Percentiles rank a stretch among this genome's conserved stretches.
Evolutionary conservation across 2,797 vertebrate species (phyloP).

Genomic region (Myripristis murdjan): DNA sequence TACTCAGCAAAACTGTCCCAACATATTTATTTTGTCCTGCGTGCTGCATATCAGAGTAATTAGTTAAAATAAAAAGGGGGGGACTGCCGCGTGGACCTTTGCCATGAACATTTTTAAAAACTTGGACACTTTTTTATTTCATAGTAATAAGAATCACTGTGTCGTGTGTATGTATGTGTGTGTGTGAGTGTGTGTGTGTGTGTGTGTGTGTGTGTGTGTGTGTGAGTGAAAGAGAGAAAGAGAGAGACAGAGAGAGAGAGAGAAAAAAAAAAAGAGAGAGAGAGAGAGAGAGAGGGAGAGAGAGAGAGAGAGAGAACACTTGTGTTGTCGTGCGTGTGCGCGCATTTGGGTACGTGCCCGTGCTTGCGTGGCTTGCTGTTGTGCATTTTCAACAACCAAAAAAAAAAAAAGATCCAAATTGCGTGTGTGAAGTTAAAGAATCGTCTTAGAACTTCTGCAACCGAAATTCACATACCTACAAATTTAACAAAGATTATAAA

Average conservation of each 20-base stretch:
- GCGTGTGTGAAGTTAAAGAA: constrained; percentile 29
- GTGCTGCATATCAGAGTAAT: not conserved
- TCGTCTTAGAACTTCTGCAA: constrained; percentile 13
- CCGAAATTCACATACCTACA: constrained; percentile 60
- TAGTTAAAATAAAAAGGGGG: not conserved
- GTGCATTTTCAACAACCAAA: constrained; percentile 63
- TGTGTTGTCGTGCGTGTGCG: constrained; percentile 60
- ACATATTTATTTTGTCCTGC: not conserved
- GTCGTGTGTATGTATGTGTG: no score
- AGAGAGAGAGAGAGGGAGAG: constrained; percentile 31
- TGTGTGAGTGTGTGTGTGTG: constrained; percentile 12
- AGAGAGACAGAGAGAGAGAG: constrained; percentile 26
- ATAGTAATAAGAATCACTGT: no score
- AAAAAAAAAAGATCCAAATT: constrained; percentile 33
- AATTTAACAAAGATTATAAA: constrained; percentile 64
- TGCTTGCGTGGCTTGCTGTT: constrained; percentile 72
- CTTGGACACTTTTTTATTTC: no score
- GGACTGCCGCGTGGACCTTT: not conserved
- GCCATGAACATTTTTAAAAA: not conserved
- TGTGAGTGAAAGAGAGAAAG: constrained; percentile 15
- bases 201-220: constrained; percentile 19
- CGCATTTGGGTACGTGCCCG: constrained; percentile 68
- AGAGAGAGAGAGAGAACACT: constrained; percentile 35
- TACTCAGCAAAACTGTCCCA: not conserved
- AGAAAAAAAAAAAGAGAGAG: constrained; percentile 28